Percentiles rank a stretch among this genome's conserved stretches.
These are phyloP conservation scores for Drosophila pegasa DNA, from an alignment of 2,888 invertebrate genomes.

Conservation along the genomic window DNA sequence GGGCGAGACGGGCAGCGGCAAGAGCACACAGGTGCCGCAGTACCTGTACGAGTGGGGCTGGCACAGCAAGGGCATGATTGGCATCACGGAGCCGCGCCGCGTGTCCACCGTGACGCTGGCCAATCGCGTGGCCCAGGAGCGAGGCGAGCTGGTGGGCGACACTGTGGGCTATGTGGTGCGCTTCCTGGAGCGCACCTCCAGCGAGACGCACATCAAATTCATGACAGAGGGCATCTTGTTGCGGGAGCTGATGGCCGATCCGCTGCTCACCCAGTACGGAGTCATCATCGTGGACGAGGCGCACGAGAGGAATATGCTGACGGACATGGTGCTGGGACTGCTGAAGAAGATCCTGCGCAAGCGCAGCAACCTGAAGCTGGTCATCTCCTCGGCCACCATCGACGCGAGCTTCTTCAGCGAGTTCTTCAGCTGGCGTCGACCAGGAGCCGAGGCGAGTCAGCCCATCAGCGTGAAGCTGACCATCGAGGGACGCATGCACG, in stretches of 20 bases:
- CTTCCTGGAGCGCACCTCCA: conserved; percentile 88
- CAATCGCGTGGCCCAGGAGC: conserved; percentile 94
- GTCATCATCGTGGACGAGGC: conserved; percentile 97
- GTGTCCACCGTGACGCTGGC: conserved; percentile 96
- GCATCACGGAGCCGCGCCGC: conserved; percentile 96
- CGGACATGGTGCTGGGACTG: conserved; percentile 97
- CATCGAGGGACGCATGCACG: conserved; percentile 94
- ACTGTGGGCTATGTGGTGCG: conserved; percentile 95
- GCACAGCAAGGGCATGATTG: conserved; percentile 91
- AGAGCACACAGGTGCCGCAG: conserved; percentile 86
- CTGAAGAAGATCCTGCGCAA: conserved; percentile 96
- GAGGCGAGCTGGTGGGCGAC: conserved; percentile 90
- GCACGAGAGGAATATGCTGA: conserved; percentile 96
- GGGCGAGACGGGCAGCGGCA: conserved; percentile 98
- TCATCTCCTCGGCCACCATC: conserved; percentile 97
- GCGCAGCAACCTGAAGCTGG: conserved; percentile 91
- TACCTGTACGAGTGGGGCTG: conserved; percentile 95
- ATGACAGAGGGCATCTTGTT: conserved; percentile 98
- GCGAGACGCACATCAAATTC: conserved; percentile 91
- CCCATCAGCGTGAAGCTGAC: conserved; percentile 91
- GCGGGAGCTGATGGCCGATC: conserved; percentile 97
- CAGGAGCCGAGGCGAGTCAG: conserved; percentile 21
- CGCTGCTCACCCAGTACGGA: conserved; percentile 94
- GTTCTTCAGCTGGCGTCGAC: conserved; percentile 88
- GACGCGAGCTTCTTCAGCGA: conserved; percentile 94